Evolutionary conservation across 2,797 vertebrate genomes (phyloP).

Genomic region (Sitta carolinensis): DNA sequence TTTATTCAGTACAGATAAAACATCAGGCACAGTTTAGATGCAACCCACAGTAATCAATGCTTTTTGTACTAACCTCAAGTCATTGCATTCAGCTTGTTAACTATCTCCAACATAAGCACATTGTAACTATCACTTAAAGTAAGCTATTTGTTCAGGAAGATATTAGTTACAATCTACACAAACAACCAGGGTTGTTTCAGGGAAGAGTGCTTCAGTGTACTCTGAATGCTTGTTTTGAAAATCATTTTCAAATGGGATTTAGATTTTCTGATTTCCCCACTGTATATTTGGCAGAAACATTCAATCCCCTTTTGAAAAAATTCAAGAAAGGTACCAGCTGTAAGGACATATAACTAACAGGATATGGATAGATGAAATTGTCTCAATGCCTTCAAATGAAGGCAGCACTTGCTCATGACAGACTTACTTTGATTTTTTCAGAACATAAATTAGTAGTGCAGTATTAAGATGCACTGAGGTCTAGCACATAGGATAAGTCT

Average conservation of each 20-base stretch:
- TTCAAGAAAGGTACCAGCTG: background rate
- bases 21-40: background rate
- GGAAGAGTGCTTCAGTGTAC: background rate
- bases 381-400: background rate
- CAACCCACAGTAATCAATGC: background rate
- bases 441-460: background rate
- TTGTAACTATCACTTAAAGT: background rate
- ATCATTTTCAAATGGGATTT: background rate
- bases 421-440: background rate
- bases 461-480: background rate
- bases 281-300: background rate
- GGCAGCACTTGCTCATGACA: background rate
- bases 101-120: background rate
- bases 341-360: background rate
- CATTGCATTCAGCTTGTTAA: background rate
- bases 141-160: background rate
- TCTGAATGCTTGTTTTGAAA: background rate
- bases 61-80: background rate
- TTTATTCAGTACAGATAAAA: background rate
- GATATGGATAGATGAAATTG: background rate
- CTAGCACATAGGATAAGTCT: background rate
- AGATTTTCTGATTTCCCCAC: background rate
- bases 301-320: background rate
- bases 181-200: background rate
- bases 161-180: background rate